These are phyloP conservation scores for Hoplodrina blanda DNA, from an alignment of 2,888 invertebrate species.

Conservation along the genomic window DNA sequence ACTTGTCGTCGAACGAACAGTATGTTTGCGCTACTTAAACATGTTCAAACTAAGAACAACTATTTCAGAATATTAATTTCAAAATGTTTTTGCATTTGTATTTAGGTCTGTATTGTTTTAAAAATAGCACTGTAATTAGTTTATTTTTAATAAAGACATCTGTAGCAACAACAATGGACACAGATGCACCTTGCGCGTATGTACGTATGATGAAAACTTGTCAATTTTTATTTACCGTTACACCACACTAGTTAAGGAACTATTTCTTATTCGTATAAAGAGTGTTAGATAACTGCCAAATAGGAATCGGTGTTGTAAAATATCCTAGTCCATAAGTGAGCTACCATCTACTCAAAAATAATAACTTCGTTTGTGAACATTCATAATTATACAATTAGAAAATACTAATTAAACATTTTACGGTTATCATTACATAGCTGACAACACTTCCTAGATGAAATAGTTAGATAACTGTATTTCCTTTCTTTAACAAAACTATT, in stretches of 20 bases:
- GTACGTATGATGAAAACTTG: slow-evolving; percentile 64
- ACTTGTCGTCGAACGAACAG: slow-evolving; percentile 30
- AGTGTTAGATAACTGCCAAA: slow-evolving; percentile 89
- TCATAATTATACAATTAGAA: slow-evolving; percentile 36
- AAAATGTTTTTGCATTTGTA: slow-evolving; percentile 19
- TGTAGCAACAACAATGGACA: slow-evolving; percentile 32
- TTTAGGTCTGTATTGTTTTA: slow-evolving; percentile 18
- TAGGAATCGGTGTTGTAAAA: slow-evolving; percentile 87
- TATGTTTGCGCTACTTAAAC: slow-evolving; percentile 15
- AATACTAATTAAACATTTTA: slow-evolving; percentile 58
- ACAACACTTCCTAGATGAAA: slow-evolving; percentile 50
- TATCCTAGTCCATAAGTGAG: slow-evolving; percentile 83
- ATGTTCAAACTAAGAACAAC: slow-evolving; percentile 11
- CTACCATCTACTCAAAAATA: slow-evolving; percentile 65
- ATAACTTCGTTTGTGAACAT: slow-evolving; percentile 46
- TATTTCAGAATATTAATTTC: background rate
- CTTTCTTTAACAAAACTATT: slow-evolving; percentile 32
- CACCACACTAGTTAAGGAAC: slow-evolving; percentile 70
- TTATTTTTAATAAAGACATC: slow-evolving; percentile 28
- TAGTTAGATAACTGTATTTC: slow-evolving; percentile 48
- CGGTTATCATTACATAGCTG: slow-evolving; percentile 51
- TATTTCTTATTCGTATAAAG: slow-evolving; percentile 76
- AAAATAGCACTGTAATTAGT: slow-evolving; percentile 19
- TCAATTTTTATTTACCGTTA: slow-evolving; percentile 80
- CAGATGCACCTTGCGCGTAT: slow-evolving; percentile 42